These are phyloP conservation scores for Azorinus chamasolen DNA, from an alignment of 2,888 invertebrate species.

Conservation along the genomic window DNA sequence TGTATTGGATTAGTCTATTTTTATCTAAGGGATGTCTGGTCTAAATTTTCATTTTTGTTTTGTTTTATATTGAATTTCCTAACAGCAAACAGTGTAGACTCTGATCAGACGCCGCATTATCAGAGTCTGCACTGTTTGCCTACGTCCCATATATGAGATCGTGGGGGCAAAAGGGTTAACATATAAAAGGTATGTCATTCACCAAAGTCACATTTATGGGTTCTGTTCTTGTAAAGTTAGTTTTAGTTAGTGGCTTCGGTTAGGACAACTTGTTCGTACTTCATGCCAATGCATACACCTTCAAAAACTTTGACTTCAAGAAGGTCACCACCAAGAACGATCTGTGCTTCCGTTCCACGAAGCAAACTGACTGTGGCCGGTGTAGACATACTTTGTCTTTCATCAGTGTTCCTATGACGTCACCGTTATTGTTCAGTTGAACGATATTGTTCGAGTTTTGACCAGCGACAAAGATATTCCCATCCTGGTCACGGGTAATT, in stretches of 20 bases:
- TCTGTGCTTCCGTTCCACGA: slow-evolving; percentile 34
- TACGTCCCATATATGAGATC: no score
- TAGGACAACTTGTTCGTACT: background rate
- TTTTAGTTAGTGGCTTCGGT: background rate
- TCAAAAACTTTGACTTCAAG: slow-evolving; percentile 53
- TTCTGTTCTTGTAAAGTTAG: background rate
- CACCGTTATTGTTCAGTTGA: slow-evolving; percentile 49
- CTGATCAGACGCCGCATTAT: no score
- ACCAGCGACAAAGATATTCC: slow-evolving; percentile 51
- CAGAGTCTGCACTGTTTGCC: no score
- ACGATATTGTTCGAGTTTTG: slow-evolving; percentile 59
- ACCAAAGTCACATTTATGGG: no score
- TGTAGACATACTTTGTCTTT: slow-evolving; percentile 39
- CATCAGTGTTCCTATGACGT: slow-evolving; percentile 37
- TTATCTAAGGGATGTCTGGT: no score
- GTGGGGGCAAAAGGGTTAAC: no score
- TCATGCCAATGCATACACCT: slow-evolving; percentile 51
- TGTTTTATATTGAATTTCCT: no score
- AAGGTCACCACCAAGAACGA: slow-evolving; percentile 45
- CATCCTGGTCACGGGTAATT: slow-evolving; percentile 46
- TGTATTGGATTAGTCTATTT: no score
- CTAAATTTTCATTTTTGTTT: no score
- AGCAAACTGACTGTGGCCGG: slow-evolving; percentile 50
- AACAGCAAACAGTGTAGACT: no score
- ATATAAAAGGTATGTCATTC: no score